Conservation (phyloP, 92 coral and sea anemone species). For the Zoanthus sociatus region DNA sequence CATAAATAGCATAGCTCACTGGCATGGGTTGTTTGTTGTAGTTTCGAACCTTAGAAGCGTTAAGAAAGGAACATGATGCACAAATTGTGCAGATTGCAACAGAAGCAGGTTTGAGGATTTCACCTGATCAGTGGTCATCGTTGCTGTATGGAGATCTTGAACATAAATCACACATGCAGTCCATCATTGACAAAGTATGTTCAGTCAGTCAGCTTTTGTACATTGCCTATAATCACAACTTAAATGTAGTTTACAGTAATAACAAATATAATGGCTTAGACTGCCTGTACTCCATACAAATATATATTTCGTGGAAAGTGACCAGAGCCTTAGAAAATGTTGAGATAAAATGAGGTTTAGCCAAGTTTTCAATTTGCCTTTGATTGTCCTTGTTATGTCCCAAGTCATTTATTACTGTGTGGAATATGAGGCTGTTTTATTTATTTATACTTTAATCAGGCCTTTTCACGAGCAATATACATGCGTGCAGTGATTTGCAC, state of each 20-base stretch:
- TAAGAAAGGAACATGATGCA: conserved; percentile 90
- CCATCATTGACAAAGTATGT: conserved; percentile 86
- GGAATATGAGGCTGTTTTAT: too few relatives aligned
- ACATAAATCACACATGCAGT: conserved; percentile 93
- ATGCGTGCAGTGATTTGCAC: too few relatives aligned
- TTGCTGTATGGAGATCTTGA: conserved; percentile 87
- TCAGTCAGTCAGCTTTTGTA: background rate
- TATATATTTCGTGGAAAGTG: too few relatives aligned
- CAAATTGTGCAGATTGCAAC: conserved; percentile 92
- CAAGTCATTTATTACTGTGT: too few relatives aligned
- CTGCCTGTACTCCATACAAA: too few relatives aligned
- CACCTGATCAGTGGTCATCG: conserved; percentile 96
- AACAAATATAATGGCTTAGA: background rate
- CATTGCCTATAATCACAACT: background rate
- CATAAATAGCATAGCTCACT: too few relatives aligned
- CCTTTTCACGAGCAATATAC: too few relatives aligned
- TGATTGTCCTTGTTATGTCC: too few relatives aligned
- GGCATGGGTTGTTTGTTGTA: conserved; percentile 22
- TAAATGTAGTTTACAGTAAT: background rate
- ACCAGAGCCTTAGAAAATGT: too few relatives aligned
- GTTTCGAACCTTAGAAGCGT: conserved; percentile 91
- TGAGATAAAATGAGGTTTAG: too few relatives aligned
- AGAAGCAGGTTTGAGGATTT: conserved; percentile 91
- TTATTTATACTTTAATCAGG: too few relatives aligned
- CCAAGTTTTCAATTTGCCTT: too few relatives aligned